Evolutionary conservation across 2,888 invertebrate genomes (phyloP), one percentile per base, ranked within the genome.

Genomic region (Scaptodrosophila latifasciaeformis): DNA sequence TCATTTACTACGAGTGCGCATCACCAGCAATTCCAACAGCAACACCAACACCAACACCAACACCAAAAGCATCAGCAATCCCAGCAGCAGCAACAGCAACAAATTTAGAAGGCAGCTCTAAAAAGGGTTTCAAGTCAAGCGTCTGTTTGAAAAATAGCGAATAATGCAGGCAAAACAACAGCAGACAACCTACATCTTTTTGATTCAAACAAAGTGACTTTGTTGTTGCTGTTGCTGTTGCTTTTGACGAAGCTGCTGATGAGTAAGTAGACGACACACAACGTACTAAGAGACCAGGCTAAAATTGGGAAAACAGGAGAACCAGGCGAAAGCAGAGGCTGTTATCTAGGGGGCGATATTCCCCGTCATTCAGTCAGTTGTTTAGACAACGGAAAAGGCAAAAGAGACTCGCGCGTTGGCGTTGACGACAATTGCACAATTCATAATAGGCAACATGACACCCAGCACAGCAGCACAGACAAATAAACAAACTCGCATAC

Each of bases 401-500:
- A 51, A 13, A 37, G 37, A 15, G 37, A 13, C 37, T 19, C 48
- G 51, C 64, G 62, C 62, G 52, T 40, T 79, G 70, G 70, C 70
- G 76, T 61, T 67, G 79, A 74, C 76, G 67, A 74, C 74, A 74
- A 74, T 74, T 76, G 74, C 70, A 76, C 79, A 74, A 74, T 74
- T 78, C 76, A 78, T 78, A 74, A 74, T 74, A 67, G 76, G 72
- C 67, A 78, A 75, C 69, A 68, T 66, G 69, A 68, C 68, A 65
- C 64, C 27, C 44, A n/a, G 44, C 56, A 47, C 52, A 48, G 40
- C 43, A 37, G 19, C 30, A 43, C 44, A 57, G 37, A 27, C 31
- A 0, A 7, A 30, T 43, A 30, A 31, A 21, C 48, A 18, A 13
- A 42, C 49, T 24, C 34, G 30, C 29, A 19, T 7, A 24, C 24